These are phyloP conservation scores for Artemisiospiza belli DNA, from an alignment of 2,113 vertebrate genomes.

Conservation along the genomic window DNA sequence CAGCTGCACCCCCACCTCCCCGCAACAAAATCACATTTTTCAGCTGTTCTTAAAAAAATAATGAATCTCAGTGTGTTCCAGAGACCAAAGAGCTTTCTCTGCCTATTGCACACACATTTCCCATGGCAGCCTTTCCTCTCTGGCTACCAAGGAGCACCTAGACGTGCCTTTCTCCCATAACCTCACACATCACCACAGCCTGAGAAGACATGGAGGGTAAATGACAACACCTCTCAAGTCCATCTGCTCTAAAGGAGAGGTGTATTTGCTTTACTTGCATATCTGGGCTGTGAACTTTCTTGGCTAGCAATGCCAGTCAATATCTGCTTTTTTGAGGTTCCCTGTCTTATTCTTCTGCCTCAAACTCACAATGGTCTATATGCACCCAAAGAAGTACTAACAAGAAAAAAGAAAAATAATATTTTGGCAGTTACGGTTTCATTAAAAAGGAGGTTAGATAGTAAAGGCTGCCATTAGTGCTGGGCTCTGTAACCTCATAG, in stretches of 20 bases:
- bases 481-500: neutral
- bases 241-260: neutral
- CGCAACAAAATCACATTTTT: neutral
- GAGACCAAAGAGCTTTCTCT: neutral
- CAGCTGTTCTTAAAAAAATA: constrained; percentile 2
- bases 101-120: neutral
- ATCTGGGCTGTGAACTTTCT: neutral
- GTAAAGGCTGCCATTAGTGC: neutral
- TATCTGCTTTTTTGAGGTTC: neutral
- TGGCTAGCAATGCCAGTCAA: neutral
- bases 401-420: rapidly evolving
- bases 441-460: neutral
- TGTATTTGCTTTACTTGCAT: neutral
- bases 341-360: neutral
- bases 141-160: constrained; percentile 17
- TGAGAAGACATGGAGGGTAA: neutral
- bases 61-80: neutral
- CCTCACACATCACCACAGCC: neutral
- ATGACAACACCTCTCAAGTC: neutral
- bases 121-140: neutral
- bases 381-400: neutral
- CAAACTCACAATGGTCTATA: neutral
- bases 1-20: neutral
- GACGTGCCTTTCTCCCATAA: neutral
- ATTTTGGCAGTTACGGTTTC: neutral